phyloP scores from a whole-genome alignment of 2,888 invertebrate species.

The Cybosia mesomella region DNA sequence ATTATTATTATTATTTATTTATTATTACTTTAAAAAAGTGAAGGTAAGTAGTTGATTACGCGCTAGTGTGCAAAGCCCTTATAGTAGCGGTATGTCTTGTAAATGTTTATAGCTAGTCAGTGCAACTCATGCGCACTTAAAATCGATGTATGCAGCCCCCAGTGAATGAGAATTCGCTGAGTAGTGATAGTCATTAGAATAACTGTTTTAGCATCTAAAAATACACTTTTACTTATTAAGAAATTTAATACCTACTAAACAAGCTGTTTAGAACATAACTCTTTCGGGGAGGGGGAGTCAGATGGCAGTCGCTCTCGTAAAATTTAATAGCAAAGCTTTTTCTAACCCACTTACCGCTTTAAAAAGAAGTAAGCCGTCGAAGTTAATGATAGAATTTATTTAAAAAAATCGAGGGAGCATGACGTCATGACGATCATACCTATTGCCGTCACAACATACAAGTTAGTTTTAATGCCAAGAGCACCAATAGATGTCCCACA shows the following conservation, averaged over 20 bases:
- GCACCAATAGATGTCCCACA: neutral
- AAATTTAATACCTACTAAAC: neutral
- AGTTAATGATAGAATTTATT: too few species aligned
- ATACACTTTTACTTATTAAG: neutral
- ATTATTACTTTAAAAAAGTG: neutral
- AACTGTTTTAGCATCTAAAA: neutral
- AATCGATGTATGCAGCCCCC: conserved; percentile 7
- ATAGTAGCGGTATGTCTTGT: conserved; percentile 12
- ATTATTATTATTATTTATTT: too few species aligned
- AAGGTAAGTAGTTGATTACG: neutral
- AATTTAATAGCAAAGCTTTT: too few species aligned
- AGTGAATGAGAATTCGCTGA: conserved; percentile 12
- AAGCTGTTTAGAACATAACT: too few species aligned
- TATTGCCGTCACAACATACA: too few species aligned
- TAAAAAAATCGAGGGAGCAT: too few species aligned
- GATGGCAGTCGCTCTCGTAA: too few species aligned
- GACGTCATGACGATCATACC: too few species aligned
- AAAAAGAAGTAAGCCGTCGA: too few species aligned
- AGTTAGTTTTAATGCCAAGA: too few species aligned
- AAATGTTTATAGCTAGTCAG: conserved; percentile 16
- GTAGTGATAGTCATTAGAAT: neutral
- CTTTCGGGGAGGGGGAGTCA: too few species aligned
- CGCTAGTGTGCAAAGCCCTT: conserved; percentile 6
- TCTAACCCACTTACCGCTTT: too few species aligned
- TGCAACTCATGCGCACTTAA: conserved; percentile 9